Evolutionary conservation across 2,113 vertebrate genomes (phyloP), one percentile per base, ranked within the genome.

Genomic region (Calonectris borealis): DNA sequence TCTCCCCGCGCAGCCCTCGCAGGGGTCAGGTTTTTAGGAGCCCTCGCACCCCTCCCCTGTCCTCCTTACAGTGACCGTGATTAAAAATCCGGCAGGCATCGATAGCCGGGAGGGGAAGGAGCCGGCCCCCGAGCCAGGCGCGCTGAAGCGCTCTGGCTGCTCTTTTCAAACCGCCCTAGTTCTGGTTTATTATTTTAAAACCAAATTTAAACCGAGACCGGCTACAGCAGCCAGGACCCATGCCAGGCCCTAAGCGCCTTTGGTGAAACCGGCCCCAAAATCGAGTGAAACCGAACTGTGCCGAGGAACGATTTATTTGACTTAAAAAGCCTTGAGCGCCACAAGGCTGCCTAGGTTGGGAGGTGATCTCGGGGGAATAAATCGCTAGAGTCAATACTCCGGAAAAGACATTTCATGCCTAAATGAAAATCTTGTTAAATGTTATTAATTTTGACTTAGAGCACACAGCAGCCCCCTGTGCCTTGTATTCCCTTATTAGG

Each of bases 381-480:
- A 99, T 98, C 97, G 98, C 98, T 98, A 83, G 98, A 99, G 98
- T 99, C 98, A 99, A 99, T 99, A 98, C 98, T 98, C 98, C 98
- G 98, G 98, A 99, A 99, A 98, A 99, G 98, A 99, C 99, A 99
- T 99, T 99, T 99, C 99, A 99, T 99, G 99, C 98, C 99, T 98
- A 99, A 99, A 99, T 99, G 99, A 99, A 99, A 99, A 99, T 99
- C 99, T 99, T 99, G 99, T 99, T 99, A 99, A 99, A 99, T 99
- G 98, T 99, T 99, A 99, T 99, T 99, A 99, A 99, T 99, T 99
- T 99, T 99, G 99, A 99, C 99, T 99, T 98, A 98, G 99, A 99
- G 99, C 99, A 99, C 98, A 99, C 98, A 98, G 98, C 98, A 99
- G 98, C 99, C 99, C 99, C 99, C 98, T 98, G 99, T 99, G 99